A percentile compares a stretch with the other conserved stretches of the same genome.
phyloP scores from a whole-genome alignment of 1,140 invertebrate genomes.

The Limonius californicus region DNA sequence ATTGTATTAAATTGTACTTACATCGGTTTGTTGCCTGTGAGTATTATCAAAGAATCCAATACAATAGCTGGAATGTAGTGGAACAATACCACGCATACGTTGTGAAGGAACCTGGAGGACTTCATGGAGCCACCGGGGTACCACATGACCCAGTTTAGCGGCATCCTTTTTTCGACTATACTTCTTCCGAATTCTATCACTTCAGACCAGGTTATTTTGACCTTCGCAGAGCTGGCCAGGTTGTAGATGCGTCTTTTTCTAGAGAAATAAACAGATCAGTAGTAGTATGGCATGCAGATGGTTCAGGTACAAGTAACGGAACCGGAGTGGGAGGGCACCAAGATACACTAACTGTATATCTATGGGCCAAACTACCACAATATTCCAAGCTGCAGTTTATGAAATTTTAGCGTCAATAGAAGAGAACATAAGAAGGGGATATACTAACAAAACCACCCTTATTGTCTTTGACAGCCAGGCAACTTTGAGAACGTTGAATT shows the following conservation, averaged over 20 bases:
- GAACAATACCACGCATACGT: slow-evolving; percentile 75
- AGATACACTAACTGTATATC: too few relatives aligned
- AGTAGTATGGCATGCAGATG: too few relatives aligned
- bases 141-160: slow-evolving; percentile 49
- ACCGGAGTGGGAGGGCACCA: too few relatives aligned
- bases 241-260: slow-evolving; percentile 52
- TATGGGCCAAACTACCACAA: too few relatives aligned
- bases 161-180: slow-evolving; percentile 42
- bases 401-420: too few relatives aligned
- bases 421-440: too few relatives aligned
- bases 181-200: slow-evolving; percentile 58
- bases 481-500: too few relatives aligned
- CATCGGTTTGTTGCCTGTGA: slow-evolving; percentile 59
- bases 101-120: slow-evolving; percentile 67
- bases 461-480: too few relatives aligned
- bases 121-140: slow-evolving; percentile 82
- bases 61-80: slow-evolving; percentile 82
- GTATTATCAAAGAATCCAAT: slow-evolving; percentile 68
- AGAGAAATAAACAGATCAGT: too few relatives aligned
- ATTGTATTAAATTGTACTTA: background rate
- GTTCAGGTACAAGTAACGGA: too few relatives aligned
- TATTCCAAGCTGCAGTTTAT: too few relatives aligned
- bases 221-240: slow-evolving; percentile 67
- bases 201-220: slow-evolving; percentile 65
- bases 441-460: too few relatives aligned